Base-by-base conservation (phyloP, 2,888 invertebrate genomes). In the Eupithecia centaureata region DNA sequence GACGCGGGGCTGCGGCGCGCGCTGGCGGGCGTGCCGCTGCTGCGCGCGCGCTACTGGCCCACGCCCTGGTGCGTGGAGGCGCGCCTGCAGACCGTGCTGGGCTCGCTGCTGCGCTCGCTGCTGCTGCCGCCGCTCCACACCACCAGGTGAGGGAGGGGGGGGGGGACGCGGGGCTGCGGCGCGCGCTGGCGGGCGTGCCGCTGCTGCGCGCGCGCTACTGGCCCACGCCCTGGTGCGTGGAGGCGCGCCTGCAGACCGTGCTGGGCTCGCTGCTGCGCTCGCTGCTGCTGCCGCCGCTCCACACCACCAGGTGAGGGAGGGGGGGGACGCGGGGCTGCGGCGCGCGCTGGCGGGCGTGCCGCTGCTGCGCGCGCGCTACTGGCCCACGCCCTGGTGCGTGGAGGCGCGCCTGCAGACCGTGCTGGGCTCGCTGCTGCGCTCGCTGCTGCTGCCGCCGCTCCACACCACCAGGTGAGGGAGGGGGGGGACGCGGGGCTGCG, bases 211-310 rank as follows among this genome's bases (percentile, higher is more conserved):
- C 95, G 84, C 95, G 95, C 83, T 97, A 95, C 86, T 97, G 96
- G 96, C 97, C 97, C 22, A 96, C 97, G 61, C 94, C 96, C 67
- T 97, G 97, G 97, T 97, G 96, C 81, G 95, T 96, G 73, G 96
- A 96, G 86, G 95, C 96, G 61, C 94, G 96, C 63, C 94, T 96
- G 61, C 97, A 97, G 87, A 97, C 97, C 3, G 94, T 96, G 63
- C 87, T 96, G 60, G 96, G 96, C 63, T 95, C 95, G 68, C 79
- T 96, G 76, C 87, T 97, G 76, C 94, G 97, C 74, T 94, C 95
- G 15, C 89, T 93, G 70, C 87, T 95, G 71, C 88, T 96, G 75
- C 95, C 96, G 38, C 81, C 81, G 13, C 78, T 83, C 59, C 73
- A 72, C 63, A 86, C 80, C 71, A 77, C 77, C 59, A 77, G 85